These are phyloP conservation scores for Aplochiton taeniatus DNA, from an alignment of 2,797 vertebrate genomes.

Conservation along the genomic window DNA sequence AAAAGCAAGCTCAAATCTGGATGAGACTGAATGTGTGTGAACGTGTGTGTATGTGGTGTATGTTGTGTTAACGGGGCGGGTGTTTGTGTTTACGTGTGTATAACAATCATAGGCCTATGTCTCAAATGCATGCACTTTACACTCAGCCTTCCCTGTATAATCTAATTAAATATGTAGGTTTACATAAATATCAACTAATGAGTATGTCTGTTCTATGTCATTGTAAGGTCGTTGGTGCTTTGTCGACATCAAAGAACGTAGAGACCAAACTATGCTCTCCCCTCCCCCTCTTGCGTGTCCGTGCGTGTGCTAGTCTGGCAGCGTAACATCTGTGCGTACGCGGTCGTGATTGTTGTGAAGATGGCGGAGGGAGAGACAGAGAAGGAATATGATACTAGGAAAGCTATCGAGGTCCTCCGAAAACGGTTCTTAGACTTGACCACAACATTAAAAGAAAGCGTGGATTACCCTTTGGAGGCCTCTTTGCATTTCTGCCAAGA, in stretches of 20 bases:
- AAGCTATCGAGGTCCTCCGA: slow-evolving; percentile 83
- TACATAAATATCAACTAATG: too few relatives aligned
- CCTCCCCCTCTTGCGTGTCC: slow-evolving; percentile 64
- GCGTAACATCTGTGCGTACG: slow-evolving; percentile 86
- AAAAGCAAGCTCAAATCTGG: too few relatives aligned
- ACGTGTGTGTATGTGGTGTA: too few relatives aligned
- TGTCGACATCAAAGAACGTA: slow-evolving; percentile 52
- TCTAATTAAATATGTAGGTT: too few relatives aligned
- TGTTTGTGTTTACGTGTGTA: too few relatives aligned
- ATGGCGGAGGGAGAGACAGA: slow-evolving; percentile 99
- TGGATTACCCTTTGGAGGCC: slow-evolving; percentile 82
- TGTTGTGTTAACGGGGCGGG: too few relatives aligned
- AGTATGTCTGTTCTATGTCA: slow-evolving; percentile 17
- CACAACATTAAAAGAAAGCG: slow-evolving; percentile 79
- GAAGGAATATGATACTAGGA: slow-evolving; percentile 85
- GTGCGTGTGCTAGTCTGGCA: slow-evolving; percentile 70
- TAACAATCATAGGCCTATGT: too few relatives aligned
- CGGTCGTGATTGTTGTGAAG: slow-evolving; percentile 97
- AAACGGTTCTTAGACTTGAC: slow-evolving; percentile 85
- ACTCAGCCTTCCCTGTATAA: too few relatives aligned
- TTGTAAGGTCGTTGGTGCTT: slow-evolving; percentile 48
- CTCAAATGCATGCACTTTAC: too few relatives aligned
- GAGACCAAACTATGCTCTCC: slow-evolving; percentile 41
- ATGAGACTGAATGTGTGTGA: too few relatives aligned
- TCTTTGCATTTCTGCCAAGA: slow-evolving; percentile 92